Evolutionary conservation across 1,140 invertebrate species (phyloP).

Genomic region (Drosophila sproati): DNA sequence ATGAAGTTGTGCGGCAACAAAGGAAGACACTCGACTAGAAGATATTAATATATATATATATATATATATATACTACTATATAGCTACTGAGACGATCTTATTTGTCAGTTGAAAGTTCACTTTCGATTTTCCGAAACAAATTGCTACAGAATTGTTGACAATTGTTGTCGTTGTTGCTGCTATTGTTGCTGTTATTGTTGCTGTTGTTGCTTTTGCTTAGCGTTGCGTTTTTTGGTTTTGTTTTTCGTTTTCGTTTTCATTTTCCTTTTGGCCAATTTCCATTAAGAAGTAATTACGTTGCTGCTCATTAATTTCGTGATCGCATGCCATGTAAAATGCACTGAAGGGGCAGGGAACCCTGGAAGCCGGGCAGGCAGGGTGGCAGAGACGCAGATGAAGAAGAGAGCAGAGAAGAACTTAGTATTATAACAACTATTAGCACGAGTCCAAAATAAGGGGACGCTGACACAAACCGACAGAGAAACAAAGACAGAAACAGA

Average conservation of each 20-base stretch:
- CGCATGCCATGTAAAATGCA: conserved; percentile 72
- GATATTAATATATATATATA: no score
- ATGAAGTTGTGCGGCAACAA: neutral
- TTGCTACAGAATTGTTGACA: no score
- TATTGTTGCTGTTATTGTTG: conserved; percentile 21
- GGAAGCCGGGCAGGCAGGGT: neutral
- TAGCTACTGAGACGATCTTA: no score
- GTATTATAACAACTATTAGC: conserved; percentile 40
- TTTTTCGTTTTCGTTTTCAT: conserved; percentile 37
- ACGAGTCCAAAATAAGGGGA: conserved; percentile 24
- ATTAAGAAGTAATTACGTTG: conserved; percentile 81
- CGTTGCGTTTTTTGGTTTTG: conserved; percentile 5
- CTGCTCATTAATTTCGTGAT: conserved; percentile 79
- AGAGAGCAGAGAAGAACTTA: neutral
- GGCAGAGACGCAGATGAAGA: neutral
- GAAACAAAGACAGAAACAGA: neutral
- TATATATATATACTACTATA: no score
- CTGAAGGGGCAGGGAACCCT: neutral
- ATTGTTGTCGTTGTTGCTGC: conserved; percentile 5
- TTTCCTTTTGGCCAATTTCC: conserved; percentile 75
- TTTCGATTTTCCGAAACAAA: no score
- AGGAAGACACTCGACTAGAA: neutral
- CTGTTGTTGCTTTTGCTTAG: neutral
- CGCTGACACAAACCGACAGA: neutral
- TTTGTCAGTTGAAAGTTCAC: no score